Evolutionary conservation across 2,888 invertebrate species (phyloP), one percentile per base, ranked within the genome.

Genomic region (Eueremaeus valkanovi): DNA sequence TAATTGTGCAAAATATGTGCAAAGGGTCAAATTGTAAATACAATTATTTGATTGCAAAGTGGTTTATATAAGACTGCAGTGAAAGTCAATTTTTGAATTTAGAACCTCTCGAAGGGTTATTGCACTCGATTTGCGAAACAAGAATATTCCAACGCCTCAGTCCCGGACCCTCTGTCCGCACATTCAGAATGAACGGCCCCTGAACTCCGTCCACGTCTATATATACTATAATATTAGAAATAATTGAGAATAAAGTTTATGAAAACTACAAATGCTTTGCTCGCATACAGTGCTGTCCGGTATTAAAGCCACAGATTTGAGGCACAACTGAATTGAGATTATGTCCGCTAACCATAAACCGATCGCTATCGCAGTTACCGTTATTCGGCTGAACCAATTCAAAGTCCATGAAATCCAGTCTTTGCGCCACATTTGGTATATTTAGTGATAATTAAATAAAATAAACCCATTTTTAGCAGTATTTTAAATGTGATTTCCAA

Each of bases 141-240:
- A 77, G 76, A 21, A 79, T 78, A 31, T 78, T 79, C 79, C 79
- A 79, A 16, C 77, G 74, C 36, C 79, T 73, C n/a, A 55, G 40
- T 16, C 77, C 78, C 16, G 75, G 45, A 0, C 78, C 79, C 75
- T 72, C 76, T 6, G 78, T 78, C 18, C 68, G 75, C 0, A 79
- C 72, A 27, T 66, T 76, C 16, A 79, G 31, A 27, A 66, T 72
- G 45, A 78, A 49, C 5, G 79, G 79, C 5, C 78, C 77, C 21
- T 76, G 70, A 42, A 74, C 72, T 31, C 77, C 74, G 36, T 78
- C 78, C 31, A 79, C 78, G 27, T 79, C 78, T n/a, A 79, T 29
- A 33, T 78, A 79, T 58, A 79, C 79, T 79, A 27, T 11, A 74
- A 63, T 18, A 63, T n/a, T n/a, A n/a, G n/a, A n/a, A n/a, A n/a